Percentiles rank a stretch among this genome's conserved stretches.
phyloP scores from a whole-genome alignment of 2,888 invertebrate species.

The Argyresthia albistria region DNA sequence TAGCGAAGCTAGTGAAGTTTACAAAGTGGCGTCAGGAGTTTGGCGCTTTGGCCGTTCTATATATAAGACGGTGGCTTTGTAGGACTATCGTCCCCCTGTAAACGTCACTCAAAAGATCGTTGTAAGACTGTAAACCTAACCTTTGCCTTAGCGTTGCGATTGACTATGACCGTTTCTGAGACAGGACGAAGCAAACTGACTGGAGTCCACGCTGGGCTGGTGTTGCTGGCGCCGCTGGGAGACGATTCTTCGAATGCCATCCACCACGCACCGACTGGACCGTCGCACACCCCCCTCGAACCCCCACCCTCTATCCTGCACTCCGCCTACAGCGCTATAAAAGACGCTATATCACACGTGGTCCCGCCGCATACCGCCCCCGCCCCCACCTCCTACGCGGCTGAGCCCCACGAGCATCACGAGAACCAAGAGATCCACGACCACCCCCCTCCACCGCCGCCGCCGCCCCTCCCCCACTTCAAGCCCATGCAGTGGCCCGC shows the following conservation, averaged over 20 bases:
- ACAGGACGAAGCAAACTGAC: conserved; percentile 61
- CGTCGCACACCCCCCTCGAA: conserved; percentile 43
- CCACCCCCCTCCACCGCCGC: conserved; percentile 30
- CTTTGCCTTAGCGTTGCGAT: no score
- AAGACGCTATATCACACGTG: conserved; percentile 38
- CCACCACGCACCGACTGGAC: conserved; percentile 20
- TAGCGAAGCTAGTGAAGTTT: no score
- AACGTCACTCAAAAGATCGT: no score
- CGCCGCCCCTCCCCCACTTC: conserved; percentile 36
- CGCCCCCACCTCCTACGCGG: conserved; percentile 9
- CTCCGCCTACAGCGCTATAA: conserved; percentile 53
- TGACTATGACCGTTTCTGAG: conserved; percentile 36
- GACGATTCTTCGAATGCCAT: conserved; percentile 28
- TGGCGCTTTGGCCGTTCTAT: no score
- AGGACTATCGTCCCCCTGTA: no score
- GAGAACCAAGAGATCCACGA: no score
- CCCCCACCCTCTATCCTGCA: conserved; percentile 51
- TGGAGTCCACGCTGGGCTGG: conserved; percentile 60
- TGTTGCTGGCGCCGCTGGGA: conserved; percentile 55
- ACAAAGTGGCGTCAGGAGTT: no score
- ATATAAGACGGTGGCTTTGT: no score
- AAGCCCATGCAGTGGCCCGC: conserved; percentile 53
- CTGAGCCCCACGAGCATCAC: conserved; percentile 21
- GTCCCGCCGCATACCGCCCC: conserved; percentile 14
- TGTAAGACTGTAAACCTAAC: no score